A percentile compares a stretch with the other conserved stretches of the same genome.
Conservation (phyloP, 64 coral and sea anemone species). For the Astreopora myriophthalma region DNA sequence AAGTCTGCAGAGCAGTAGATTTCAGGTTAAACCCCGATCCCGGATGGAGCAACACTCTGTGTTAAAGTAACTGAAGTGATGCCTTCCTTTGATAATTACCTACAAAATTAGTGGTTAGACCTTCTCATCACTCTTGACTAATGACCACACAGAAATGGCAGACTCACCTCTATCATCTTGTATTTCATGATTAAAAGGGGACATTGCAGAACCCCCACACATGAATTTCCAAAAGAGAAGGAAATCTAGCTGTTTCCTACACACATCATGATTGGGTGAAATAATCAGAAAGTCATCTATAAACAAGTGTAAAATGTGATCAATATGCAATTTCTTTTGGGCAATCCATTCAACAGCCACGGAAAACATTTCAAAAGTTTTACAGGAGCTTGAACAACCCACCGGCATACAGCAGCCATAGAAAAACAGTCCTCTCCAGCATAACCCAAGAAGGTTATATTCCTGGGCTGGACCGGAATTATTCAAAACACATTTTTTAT, state of each 20-base stretch:
- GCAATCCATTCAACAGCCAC: slow-evolving; percentile 2
- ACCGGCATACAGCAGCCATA: neutral
- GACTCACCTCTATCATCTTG: too few relatives aligned
- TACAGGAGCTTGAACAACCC: slow-evolving; percentile 6
- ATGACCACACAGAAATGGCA: too few relatives aligned
- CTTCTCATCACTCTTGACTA: too few relatives aligned
- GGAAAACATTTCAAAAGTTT: neutral
- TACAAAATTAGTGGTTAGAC: too few relatives aligned
- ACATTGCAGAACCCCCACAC: too few relatives aligned
- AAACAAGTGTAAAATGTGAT: neutral
- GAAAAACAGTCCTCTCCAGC: neutral
- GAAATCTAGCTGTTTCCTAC: neutral
- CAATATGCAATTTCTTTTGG: neutral
- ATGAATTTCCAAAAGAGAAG: too few relatives aligned
- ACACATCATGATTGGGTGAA: neutral
- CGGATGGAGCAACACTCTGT: too few relatives aligned
- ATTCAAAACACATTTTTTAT: slow-evolving; percentile 4
- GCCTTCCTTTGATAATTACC: too few relatives aligned
- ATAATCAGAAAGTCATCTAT: slow-evolving; percentile 8
- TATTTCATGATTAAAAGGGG: too few relatives aligned
- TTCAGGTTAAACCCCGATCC: too few relatives aligned
- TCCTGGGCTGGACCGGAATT: slow-evolving; percentile 2
- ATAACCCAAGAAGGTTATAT: neutral
- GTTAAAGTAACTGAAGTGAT: too few relatives aligned
- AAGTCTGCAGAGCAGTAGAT: too few relatives aligned